These are phyloP conservation scores for Pagetopsis macropterus DNA, from an alignment of 2,797 vertebrate species.

Conservation along the genomic window DNA sequence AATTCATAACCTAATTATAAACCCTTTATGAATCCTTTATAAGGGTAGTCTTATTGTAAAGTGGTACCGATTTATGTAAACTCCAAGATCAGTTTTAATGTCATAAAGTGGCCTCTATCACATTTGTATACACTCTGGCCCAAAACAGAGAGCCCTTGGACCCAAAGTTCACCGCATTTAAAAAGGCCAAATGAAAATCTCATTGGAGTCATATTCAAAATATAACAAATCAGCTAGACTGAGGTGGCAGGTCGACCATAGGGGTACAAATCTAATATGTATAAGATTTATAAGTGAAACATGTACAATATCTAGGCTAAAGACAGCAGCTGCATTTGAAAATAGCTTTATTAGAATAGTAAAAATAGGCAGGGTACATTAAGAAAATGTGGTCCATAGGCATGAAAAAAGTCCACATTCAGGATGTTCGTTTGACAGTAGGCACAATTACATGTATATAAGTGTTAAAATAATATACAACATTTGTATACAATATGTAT, in stretches of 20 bases:
- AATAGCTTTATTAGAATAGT: constrained; percentile 76
- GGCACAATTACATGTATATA: constrained; percentile 35
- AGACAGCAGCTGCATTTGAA: constrained; percentile 59
- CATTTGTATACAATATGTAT: not conserved
- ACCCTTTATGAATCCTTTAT: too few species aligned
- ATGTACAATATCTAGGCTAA: constrained; percentile 16
- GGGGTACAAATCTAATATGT: not conserved
- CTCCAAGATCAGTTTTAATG: not conserved
- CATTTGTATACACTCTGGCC: too few species aligned
- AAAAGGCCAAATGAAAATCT: too few species aligned
- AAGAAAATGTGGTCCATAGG: constrained; percentile 50
- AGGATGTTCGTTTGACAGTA: constrained; percentile 72
- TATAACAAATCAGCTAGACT: not conserved
- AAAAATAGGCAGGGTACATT: constrained; percentile 68
- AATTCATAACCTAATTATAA: too few species aligned
- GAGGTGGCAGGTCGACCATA: not conserved
- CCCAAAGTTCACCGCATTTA: too few species aligned
- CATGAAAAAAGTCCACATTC: constrained; percentile 53
- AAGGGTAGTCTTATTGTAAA: too few species aligned
- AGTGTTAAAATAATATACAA: constrained; percentile 20
- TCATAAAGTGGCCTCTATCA: not conserved
- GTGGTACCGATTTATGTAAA: not conserved
- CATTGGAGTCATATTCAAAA: too few species aligned
- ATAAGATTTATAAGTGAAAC: constrained; percentile 2
- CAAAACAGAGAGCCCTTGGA: too few species aligned